Percentiles rank a stretch among this genome's conserved stretches.
Evolutionary conservation across 1,140 invertebrate genomes (phyloP).

Genomic region (Zelostemma sp.): DNA sequence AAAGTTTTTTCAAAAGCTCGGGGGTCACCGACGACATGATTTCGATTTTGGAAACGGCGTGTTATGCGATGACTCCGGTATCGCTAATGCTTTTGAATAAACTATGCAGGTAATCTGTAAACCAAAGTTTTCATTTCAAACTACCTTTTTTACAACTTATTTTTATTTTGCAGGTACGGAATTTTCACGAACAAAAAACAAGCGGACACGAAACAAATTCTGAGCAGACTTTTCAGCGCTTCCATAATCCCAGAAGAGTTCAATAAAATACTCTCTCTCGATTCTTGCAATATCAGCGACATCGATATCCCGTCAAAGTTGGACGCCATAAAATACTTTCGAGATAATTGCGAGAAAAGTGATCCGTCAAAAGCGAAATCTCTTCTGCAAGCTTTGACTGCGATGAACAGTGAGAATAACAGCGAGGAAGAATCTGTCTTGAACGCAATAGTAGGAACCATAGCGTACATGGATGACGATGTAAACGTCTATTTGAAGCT

Average conservation of each 20-base stretch:
- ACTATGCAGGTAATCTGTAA: slow-evolving; percentile 49
- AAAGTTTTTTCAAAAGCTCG: slow-evolving; percentile 68
- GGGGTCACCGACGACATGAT: slow-evolving; percentile 74
- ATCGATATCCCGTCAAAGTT: slow-evolving; percentile 70
- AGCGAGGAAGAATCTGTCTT: slow-evolving; percentile 54
- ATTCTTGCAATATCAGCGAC: slow-evolving; percentile 70
- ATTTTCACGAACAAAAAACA: slow-evolving; percentile 64
- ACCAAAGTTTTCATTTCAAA: neutral
- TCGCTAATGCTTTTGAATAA: slow-evolving; percentile 70
- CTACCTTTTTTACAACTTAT: neutral
- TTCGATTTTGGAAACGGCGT: slow-evolving; percentile 63
- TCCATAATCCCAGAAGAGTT: slow-evolving; percentile 64
- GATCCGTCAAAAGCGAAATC: slow-evolving; percentile 44
- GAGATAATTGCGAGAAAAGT: slow-evolving; percentile 55
- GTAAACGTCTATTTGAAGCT: slow-evolving; percentile 58
- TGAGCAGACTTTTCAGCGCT: slow-evolving; percentile 67
- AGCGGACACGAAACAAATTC: slow-evolving; percentile 68
- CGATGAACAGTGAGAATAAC: slow-evolving; percentile 46
- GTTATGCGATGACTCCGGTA: slow-evolving; percentile 68
- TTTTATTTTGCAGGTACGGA: slow-evolving; percentile 54
- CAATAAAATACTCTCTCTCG: slow-evolving; percentile 70
- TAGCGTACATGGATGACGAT: slow-evolving; percentile 52
- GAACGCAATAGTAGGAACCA: slow-evolving; percentile 54
- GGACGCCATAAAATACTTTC: slow-evolving; percentile 71
- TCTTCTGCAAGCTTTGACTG: slow-evolving; percentile 55